Percentiles rank a stretch among this genome's conserved stretches.
phyloP scores from a whole-genome alignment of 1,140 invertebrate genomes.

The Ridgeia piscesae region DNA sequence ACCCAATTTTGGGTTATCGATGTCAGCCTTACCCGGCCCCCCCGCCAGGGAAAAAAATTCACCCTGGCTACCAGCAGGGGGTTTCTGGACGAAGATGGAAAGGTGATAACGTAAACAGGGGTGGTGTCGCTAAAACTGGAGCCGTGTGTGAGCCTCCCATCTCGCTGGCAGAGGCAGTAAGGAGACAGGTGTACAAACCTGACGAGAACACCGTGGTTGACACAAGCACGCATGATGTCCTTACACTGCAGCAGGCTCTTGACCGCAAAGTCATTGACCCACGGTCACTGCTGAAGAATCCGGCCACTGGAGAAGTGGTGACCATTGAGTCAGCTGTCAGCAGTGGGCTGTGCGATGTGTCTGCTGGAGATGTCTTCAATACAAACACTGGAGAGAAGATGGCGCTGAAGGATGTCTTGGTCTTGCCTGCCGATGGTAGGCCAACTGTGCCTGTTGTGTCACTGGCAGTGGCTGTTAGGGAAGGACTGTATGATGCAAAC shows the following conservation, averaged over 20 bases:
- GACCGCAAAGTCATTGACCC: slow-evolving; percentile 63
- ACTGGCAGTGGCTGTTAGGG: slow-evolving; percentile 58
- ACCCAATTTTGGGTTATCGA: too few species aligned
- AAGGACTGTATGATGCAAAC: slow-evolving; percentile 64
- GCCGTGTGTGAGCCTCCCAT: slow-evolving; percentile 78
- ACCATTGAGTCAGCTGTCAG: slow-evolving; percentile 80
- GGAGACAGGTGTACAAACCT: slow-evolving; percentile 17
- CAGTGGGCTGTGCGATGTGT: slow-evolving; percentile 42
- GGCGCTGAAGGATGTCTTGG: slow-evolving; percentile 53
- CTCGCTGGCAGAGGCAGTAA: slow-evolving; percentile 39
- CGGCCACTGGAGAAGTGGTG: slow-evolving; percentile 71
- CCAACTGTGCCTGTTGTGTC: slow-evolving; percentile 68
- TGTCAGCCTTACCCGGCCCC: too few species aligned
- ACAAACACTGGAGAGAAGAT: slow-evolving; percentile 2
- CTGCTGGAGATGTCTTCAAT: slow-evolving; percentile 15
- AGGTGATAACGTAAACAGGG: slow-evolving; percentile 67
- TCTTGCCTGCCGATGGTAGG: slow-evolving; percentile 36
- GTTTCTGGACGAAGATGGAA: slow-evolving; percentile 45
- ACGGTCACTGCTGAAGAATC: slow-evolving; percentile 59
- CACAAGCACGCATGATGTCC: slow-evolving; percentile 34
- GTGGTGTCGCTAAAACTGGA: slow-evolving; percentile 80
- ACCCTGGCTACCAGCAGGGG: slow-evolving; percentile 40
- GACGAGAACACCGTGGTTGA: slow-evolving; percentile 45
- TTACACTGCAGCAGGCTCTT: slow-evolving; percentile 55
- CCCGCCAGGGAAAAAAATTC: too few species aligned